A percentile compares a stretch with the other conserved stretches of the same genome.
Evolutionary conservation across 92 coral and sea anemone genomes (phyloP).

Genomic region (Virgularia gustaviana): DNA sequence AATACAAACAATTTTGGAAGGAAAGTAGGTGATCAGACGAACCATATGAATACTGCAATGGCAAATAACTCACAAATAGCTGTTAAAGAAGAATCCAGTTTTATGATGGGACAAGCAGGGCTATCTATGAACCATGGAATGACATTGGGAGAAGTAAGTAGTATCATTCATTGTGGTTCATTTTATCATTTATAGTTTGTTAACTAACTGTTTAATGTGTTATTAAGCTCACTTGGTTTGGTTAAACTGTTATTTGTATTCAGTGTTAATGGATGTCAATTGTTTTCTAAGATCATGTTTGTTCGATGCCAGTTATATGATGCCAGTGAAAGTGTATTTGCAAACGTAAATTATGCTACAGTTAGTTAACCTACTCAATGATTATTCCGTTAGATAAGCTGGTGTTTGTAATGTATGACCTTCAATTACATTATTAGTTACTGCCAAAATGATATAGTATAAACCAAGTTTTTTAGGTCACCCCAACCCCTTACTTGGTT

Average conservation of each 20-base stretch:
- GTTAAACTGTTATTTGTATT: background rate
- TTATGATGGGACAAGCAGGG: slow-evolving; percentile 37
- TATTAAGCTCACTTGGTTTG: background rate
- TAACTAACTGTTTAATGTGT: background rate
- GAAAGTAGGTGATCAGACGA: slow-evolving; percentile 53
- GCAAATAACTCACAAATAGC: slow-evolving; percentile 10
- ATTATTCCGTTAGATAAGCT: too few relatives aligned
- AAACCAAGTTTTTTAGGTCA: too few relatives aligned
- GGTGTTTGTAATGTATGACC: too few relatives aligned
- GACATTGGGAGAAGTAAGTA: slow-evolving; percentile 33
- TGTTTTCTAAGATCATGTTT: background rate
- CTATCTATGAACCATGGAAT: slow-evolving; percentile 30
- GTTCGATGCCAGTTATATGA: slow-evolving; percentile 5
- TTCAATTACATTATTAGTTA: too few relatives aligned
- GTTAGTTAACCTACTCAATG: too few relatives aligned
- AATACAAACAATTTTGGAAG: slow-evolving; percentile 24
- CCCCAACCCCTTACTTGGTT: too few relatives aligned
- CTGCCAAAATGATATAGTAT: too few relatives aligned
- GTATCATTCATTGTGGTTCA: background rate
- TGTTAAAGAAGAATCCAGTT: slow-evolving; percentile 33
- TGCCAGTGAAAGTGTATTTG: too few relatives aligned
- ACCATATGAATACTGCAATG: slow-evolving; percentile 32
- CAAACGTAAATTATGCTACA: too few relatives aligned
- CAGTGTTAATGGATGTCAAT: background rate
- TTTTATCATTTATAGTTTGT: background rate